Evolutionary conservation across 37 sponge, comb jelly and placozoan species (phyloP).

Genomic region (Dysidea cf. avara): DNA sequence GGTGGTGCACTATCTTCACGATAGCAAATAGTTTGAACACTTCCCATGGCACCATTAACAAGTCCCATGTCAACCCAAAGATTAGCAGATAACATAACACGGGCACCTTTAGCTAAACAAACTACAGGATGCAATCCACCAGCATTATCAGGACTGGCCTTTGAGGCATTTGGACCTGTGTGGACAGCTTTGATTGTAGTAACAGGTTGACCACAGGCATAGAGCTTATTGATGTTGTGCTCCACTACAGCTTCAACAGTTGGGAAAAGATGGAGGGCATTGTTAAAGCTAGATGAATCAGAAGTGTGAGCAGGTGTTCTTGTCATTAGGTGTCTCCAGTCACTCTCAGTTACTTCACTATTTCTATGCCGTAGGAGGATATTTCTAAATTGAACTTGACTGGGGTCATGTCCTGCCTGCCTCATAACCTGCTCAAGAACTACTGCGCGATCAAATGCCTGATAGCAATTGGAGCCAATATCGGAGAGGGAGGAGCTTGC

Average conservation of each 20-base stretch:
- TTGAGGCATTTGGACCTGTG: not conserved
- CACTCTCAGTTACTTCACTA: slow-evolving; percentile 10
- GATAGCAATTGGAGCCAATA: not conserved
- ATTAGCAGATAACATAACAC: slow-evolving; percentile 44
- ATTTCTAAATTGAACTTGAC: slow-evolving; percentile 27
- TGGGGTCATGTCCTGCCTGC: slow-evolving; percentile 6
- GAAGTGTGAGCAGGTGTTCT: not conserved
- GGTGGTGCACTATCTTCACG: slow-evolving; percentile 17
- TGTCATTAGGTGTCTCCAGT: slow-evolving; percentile 23
- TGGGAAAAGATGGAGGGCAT: too few relatives aligned
- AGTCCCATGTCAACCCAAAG: slow-evolving; percentile 43
- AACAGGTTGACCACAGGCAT: slow-evolving; percentile 25
- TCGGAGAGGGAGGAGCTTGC: slow-evolving; percentile 18
- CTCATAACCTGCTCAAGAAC: slow-evolving; percentile 4
- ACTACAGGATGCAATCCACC: slow-evolving; percentile 9
- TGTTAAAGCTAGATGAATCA: too few relatives aligned
- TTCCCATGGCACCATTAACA: slow-evolving; percentile 49
- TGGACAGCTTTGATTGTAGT: slow-evolving; percentile 26
- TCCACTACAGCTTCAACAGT: too few relatives aligned
- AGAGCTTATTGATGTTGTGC: slow-evolving; percentile 11
- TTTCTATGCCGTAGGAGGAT: slow-evolving; percentile 26
- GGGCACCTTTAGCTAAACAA: slow-evolving; percentile 8
- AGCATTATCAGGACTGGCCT: slow-evolving; percentile 26
- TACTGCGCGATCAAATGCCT: not conserved
- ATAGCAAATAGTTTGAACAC: slow-evolving; percentile 25